Conservation (phyloP, 2,113 vertebrate species). For the Bos taurus region DNA sequence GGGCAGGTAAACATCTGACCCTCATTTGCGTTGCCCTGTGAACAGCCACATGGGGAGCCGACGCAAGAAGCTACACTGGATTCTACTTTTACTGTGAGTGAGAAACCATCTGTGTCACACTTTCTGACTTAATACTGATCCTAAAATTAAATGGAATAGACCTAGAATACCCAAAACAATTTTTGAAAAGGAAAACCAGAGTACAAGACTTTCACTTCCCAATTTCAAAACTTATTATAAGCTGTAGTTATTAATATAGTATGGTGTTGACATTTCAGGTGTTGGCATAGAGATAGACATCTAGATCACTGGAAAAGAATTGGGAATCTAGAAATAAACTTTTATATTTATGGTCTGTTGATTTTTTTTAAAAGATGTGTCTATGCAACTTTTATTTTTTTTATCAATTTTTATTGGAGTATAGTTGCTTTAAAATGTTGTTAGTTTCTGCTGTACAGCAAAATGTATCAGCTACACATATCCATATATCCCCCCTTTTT, state of each 20-base stretch:
- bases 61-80: neutral
- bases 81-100: neutral
- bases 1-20: neutral
- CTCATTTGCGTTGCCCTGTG: neutral
- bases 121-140: conserved; percentile 1
- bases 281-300: neutral
- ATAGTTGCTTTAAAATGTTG: neutral
- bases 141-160: conserved; percentile 19
- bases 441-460: neutral
- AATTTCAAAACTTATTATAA: neutral
- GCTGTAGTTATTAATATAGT: neutral
- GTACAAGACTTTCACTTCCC: neutral
- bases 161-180: neutral
- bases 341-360: neutral
- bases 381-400: neutral
- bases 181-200: conserved; percentile 8
- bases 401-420: neutral
- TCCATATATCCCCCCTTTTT: neutral
- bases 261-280: neutral
- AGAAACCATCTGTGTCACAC: neutral
- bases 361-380: neutral
- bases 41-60: neutral
- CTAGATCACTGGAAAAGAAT: neutral
- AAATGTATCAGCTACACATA: neutral
- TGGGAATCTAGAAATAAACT: conserved; percentile 1